Base-by-base conservation (phyloP, 2,888 invertebrate species). In the Ormyrus labotus region DNA sequence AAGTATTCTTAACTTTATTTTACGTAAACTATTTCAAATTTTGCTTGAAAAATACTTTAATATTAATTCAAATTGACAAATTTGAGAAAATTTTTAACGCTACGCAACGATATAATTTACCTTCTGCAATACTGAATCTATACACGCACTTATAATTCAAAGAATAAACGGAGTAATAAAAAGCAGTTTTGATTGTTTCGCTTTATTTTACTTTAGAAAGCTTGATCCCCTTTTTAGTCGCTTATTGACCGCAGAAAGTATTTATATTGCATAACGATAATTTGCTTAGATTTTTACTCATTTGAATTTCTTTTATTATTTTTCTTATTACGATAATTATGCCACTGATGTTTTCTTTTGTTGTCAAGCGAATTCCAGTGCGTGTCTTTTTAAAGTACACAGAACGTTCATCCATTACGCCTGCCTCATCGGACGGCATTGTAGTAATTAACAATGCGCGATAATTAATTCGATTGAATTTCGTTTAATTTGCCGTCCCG, bases 391-490 rank as follows among this genome's bases (percentile, higher is more conserved):
- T 13, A 8, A 51, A 34, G 34, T 3, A 6, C 48, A 8, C 13
- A 4, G 48, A 48, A 10, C 73, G 8, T 48, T 13, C 53, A 19
- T 64, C 69, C 50, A 67, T 67, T 71, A 78, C 63, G 81, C 72
- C 79, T 84, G 84, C 86, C 88, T 87, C 87, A 87, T 88, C 85
- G 85, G 81, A 34, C 48, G 11, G 85, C 86, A 85, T 87, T 83
- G 85, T 83, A 85, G 34, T 86, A 86, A 88, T 88, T 87, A 88
- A 88, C 87, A 87, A 87, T 85, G 86, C 75, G 83, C 84, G 85
- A 85, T 88, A 87, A 88, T 89, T 87, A 88, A 89, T 89, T 88
- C 84, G 85, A 88, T 87, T 85, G 87, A 87, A 87, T 86, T 85
- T 87, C 86, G 84, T 87, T 87, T 85, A 85, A 85, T 85, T 85